Percentiles rank a stretch among this genome's conserved stretches.
Evolutionary conservation across 2,113 vertebrate genomes (phyloP).

Genomic region (Lepisosteus oculatus): DNA sequence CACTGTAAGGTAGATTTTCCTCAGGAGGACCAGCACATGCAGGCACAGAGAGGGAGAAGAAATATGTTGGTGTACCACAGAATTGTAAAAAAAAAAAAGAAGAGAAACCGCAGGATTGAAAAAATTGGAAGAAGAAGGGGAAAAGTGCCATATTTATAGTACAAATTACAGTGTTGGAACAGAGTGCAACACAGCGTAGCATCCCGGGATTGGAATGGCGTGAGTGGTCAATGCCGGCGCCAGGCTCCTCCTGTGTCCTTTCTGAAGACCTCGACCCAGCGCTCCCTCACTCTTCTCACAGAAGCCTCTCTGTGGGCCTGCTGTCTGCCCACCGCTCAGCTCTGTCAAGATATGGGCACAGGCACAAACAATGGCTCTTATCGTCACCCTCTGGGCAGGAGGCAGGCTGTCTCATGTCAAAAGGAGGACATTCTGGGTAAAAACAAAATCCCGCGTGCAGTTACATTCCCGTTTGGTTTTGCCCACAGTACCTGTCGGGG

Average conservation of each 20-base stretch:
- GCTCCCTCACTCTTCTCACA: background rate
- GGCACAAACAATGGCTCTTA: conserved; percentile 25
- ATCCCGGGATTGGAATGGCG: conserved; percentile 72
- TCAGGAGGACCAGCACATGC: conserved; percentile 35
- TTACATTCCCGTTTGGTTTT: too few relatives aligned
- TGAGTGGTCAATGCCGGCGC: conserved; percentile 59
- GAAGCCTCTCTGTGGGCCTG: conserved; percentile 11
- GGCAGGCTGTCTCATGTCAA: too few relatives aligned
- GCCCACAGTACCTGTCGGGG: too few relatives aligned
- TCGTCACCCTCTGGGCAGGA: conserved; percentile 29
- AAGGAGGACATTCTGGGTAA: too few relatives aligned
- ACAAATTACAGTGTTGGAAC: conserved; percentile 76
- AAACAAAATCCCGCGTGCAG: too few relatives aligned
- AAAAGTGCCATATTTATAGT: conserved; percentile 80
- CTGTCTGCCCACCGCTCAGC: background rate
- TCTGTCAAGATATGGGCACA: too few relatives aligned
- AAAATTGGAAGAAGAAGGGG: conserved; percentile 66
- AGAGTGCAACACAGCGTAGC: conserved; percentile 67
- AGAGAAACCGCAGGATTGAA: conserved; percentile 61
- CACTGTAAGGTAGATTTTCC: too few relatives aligned
- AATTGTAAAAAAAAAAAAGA: conserved; percentile 53
- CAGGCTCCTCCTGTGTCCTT: conserved; percentile 68
- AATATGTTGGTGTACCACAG: conserved; percentile 68
- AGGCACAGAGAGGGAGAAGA: conserved; percentile 63
- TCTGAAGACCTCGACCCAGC: conserved; percentile 51